phyloP scores from a whole-genome alignment of 2,888 invertebrate genomes.

The Axea sp. region DNA sequence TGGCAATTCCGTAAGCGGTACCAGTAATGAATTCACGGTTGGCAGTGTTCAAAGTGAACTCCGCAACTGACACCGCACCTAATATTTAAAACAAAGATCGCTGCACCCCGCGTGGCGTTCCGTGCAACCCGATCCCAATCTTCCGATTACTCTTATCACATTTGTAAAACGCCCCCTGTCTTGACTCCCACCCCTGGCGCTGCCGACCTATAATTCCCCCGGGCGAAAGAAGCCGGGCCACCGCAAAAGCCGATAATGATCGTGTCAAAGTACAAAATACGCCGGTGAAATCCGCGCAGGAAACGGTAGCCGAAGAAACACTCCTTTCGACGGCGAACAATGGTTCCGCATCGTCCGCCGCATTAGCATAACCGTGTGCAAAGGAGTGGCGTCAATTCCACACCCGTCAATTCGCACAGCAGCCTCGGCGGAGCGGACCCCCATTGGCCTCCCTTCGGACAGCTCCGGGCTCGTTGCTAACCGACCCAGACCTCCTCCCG shows the following conservation, averaged over 20 bases:
- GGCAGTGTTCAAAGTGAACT: background rate
- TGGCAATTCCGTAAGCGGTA: no score
- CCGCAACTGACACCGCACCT: background rate
- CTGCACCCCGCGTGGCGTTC: background rate
- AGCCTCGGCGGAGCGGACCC: conserved; percentile 28
- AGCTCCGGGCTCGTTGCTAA: conserved; percentile 68
- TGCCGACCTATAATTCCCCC: conserved; percentile 1
- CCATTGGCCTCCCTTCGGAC: conserved; percentile 8
- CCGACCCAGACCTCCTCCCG: conserved; percentile 73
- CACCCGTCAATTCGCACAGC: conserved; percentile 11
- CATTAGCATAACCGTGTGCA: conserved; percentile 18
- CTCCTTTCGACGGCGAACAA: conserved; percentile 4
- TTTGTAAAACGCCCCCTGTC: background rate
- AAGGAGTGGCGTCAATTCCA: conserved; percentile 22
- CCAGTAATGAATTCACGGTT: no score
- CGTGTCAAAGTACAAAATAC: conserved; percentile 31
- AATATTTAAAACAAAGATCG: no score
- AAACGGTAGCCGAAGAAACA: conserved; percentile 7
- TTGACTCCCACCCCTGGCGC: conserved; percentile 8
- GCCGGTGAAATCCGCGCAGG: conserved; percentile 19
- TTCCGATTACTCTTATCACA: conserved; percentile 39
- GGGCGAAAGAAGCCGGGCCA: conserved; percentile 6
- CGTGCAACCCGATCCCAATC: conserved; percentile 21
- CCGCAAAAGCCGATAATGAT: conserved; percentile 33
- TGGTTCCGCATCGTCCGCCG: conserved; percentile 23